phyloP scores from a whole-genome alignment of 2,888 invertebrate species.

The Villa cingulata region DNA sequence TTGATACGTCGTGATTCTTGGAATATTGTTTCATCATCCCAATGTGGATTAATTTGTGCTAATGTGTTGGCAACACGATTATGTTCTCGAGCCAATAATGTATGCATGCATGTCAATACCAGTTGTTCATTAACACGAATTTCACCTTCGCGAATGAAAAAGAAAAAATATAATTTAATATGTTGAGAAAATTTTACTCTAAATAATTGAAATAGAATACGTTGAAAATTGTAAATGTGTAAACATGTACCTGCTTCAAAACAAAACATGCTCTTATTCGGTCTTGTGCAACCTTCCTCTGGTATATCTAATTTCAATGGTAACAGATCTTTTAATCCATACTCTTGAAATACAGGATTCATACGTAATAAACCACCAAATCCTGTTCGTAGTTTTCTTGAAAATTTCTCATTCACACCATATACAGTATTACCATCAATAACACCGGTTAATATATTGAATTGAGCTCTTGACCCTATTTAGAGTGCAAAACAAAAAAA shows the following conservation, averaged over 20 bases:
- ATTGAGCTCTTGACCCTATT: conserved; percentile 65
- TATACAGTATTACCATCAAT: conserved; percentile 85
- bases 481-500: neutral
- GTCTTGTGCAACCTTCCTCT: conserved; percentile 83
- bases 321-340: conserved; percentile 73
- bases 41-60: conserved; percentile 72
- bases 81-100: conserved; percentile 80
- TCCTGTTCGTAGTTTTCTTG: conserved; percentile 69
- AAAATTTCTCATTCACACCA: conserved; percentile 68
- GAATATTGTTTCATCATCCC: conserved; percentile 86
- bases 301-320: conserved; percentile 80
- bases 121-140: conserved; percentile 86
- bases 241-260: conserved; percentile 64
- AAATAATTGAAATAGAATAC: neutral
- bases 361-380: conserved; percentile 70
- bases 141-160: conserved; percentile 47
- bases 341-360: conserved; percentile 79
- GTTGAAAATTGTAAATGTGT: neutral
- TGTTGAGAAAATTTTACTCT: neutral
- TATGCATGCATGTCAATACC: conserved; percentile 82
- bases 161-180: neutral
- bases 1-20: conserved; percentile 76
- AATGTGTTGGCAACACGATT: conserved; percentile 69
- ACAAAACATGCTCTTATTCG: conserved; percentile 80
- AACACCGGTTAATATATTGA: conserved; percentile 74